Conservation (phyloP, 2,888 invertebrate species). For the Trachelus tabidus region DNA sequence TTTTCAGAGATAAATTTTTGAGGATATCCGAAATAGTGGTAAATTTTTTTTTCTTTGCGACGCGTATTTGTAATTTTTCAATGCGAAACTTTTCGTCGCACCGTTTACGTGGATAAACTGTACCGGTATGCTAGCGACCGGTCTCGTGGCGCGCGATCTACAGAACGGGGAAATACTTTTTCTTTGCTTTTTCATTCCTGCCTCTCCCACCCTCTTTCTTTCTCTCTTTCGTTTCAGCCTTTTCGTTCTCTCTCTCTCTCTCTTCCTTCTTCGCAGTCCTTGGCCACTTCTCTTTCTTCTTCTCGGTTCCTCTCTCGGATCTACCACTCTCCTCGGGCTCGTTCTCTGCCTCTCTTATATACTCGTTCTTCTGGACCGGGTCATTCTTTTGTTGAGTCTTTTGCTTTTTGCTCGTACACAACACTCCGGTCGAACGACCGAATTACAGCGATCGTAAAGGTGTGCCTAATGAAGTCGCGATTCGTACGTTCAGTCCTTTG, state of each 20-base stretch:
- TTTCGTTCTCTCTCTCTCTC: constrained; percentile 38
- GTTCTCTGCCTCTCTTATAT: constrained; percentile 18
- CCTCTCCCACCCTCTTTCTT: constrained; percentile 23
- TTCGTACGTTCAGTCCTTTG: constrained; percentile 46
- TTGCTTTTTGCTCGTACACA: constrained; percentile 38
- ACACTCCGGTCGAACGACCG: constrained; percentile 29
- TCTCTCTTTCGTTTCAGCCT: constrained; percentile 21
- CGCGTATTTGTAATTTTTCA: neutral
- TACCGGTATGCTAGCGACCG: constrained; percentile 7
- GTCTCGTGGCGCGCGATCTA: constrained; percentile 52
- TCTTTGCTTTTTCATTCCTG: constrained; percentile 45
- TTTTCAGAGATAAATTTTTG: neutral
- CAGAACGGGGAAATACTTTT: constrained; percentile 50
- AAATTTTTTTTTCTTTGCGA: neutral
- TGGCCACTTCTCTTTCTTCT: constrained; percentile 1
- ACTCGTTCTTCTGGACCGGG: constrained; percentile 26
- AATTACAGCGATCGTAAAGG: constrained; percentile 52
- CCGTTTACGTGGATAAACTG: neutral
- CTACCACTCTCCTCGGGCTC: constrained; percentile 15
- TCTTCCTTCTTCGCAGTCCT: constrained; percentile 4
- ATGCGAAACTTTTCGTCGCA: neutral
- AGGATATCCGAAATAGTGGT: neutral
- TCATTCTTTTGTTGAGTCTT: constrained; percentile 51
- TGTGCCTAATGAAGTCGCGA: constrained; percentile 54
- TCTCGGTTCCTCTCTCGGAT: constrained; percentile 7